A percentile compares a stretch with the other conserved stretches of the same genome.
These are phyloP conservation scores for Coptodon bakossiorum DNA, from an alignment of 2,113 vertebrate genomes.

Conservation along the genomic window DNA sequence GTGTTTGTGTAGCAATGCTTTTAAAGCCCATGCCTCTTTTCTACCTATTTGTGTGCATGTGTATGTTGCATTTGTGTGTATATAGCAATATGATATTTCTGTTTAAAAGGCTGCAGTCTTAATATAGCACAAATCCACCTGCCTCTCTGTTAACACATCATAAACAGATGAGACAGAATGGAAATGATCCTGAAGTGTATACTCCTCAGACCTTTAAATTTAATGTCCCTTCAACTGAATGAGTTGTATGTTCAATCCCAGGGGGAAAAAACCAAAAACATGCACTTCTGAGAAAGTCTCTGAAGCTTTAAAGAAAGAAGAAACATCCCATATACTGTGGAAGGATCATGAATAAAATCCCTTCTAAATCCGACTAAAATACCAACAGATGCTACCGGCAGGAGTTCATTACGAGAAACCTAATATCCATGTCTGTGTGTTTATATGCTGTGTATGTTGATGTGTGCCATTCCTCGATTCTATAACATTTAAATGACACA, in stretches of 20 bases:
- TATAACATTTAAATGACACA: background rate
- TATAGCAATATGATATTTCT: background rate
- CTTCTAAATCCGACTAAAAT: background rate
- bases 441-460: background rate
- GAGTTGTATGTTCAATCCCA: background rate
- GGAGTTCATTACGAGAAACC: conserved; percentile 3
- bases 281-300: background rate
- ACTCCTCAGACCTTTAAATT: background rate
- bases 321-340: background rate
- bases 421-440: background rate
- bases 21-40: background rate
- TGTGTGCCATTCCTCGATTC: background rate
- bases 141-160: conserved; percentile 19
- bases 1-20: background rate
- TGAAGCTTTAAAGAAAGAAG: background rate
- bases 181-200: background rate
- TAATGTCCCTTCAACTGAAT: background rate
- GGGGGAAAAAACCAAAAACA: background rate
- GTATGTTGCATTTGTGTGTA: background rate
- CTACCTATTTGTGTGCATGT: background rate
- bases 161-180: conserved; percentile 2
- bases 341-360: conserved; percentile 5
- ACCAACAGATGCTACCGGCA: background rate
- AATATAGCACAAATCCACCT: conserved; percentile 11
- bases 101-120: conserved; percentile 13